Evolutionary conservation across 2,888 invertebrate genomes (phyloP), one percentile per base, ranked within the genome.

Genomic region (Odontocerum albicorne): DNA sequence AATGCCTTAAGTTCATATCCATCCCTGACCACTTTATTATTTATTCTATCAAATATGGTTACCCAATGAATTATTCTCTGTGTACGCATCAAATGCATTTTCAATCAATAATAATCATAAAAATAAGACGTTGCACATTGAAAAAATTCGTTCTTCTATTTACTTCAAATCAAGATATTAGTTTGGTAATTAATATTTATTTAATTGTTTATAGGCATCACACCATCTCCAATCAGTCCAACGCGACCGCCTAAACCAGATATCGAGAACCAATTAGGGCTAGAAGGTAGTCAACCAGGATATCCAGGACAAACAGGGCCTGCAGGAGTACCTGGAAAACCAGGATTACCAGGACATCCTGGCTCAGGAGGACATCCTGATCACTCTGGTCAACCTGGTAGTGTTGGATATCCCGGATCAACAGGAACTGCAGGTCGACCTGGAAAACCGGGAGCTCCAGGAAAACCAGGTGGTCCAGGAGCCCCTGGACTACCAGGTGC

Each of bases 201-300:
- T n/a, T n/a, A n/a, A n/a, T n/a, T n/a, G n/a, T n/a, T n/a, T n/a
- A n/a, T n/a, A n/a, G n/a, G n/a, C n/a, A n/a, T n/a, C n/a, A 13
- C 3, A 16, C 19, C 12, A 2, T 27, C 12, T 21, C 12, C n/a
- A 50, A 31, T n/a, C 12, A 6, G n/a, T 21, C 10, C 19, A 12
- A 2, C 38, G 22, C 22, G 16, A 13, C 33, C 19, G 8, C 2
- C 39, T 31, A 15, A 13, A 13, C 33, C 40, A 20, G 42, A 45
- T 8, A 15, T 21, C 10, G 45, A 4, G 31, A 45, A 33, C 31
- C 45, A 45, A 2, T n/a, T 45, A 10, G 13, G 12, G 31, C 82
- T 63, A 74, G 70, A 63, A 8, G 49, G 6, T 12, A 56, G 56
- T 36, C 16, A 27, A 78, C 75, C 49, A 80, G 42, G 57, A 10